phyloP scores from a whole-genome alignment of 2,113 vertebrate genomes.

The Amblyornis subalaris region DNA sequence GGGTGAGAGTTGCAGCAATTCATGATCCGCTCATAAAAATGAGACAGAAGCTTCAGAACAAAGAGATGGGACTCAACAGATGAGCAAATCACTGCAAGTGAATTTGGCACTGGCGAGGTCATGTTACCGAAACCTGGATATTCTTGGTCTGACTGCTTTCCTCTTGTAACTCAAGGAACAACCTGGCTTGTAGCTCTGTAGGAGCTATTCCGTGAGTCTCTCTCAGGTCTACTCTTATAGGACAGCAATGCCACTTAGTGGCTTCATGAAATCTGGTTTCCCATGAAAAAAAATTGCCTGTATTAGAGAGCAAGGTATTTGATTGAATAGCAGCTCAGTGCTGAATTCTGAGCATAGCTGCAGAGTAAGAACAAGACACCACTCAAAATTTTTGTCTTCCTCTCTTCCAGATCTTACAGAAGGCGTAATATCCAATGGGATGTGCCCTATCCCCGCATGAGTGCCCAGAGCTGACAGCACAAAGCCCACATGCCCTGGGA shows the following conservation, averaged over 20 bases:
- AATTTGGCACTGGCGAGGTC: background rate
- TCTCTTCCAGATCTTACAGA: background rate
- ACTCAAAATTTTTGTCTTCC: background rate
- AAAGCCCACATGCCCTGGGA: rapidly evolving
- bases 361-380: background rate
- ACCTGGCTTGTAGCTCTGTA: background rate
- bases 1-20: background rate
- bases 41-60: background rate
- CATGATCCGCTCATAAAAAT: background rate
- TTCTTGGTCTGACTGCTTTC: background rate
- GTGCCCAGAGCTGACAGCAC: background rate
- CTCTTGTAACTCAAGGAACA: background rate
- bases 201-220: background rate
- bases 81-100: background rate
- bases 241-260: slow-evolving; percentile 36
- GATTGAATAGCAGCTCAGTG: background rate
- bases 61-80: background rate
- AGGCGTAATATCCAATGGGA: background rate
- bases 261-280: background rate
- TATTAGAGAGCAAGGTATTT: background rate
- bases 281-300: background rate
- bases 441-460: rapidly evolving
- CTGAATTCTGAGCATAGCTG: background rate
- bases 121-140: background rate
- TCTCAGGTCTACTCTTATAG: background rate